Base-by-base conservation (phyloP, 2,888 invertebrate species). In the Eilema caniola region DNA sequence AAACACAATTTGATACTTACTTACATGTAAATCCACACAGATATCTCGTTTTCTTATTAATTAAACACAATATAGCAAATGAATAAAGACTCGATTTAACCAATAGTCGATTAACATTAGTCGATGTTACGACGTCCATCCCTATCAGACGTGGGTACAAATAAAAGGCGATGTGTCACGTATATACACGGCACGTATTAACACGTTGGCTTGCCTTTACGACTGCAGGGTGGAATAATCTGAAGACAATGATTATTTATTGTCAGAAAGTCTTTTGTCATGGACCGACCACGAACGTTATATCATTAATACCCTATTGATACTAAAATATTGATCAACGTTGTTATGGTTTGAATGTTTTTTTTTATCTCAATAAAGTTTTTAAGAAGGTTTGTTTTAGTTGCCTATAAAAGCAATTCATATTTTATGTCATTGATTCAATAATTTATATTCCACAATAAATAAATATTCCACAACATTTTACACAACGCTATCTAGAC, bases 161-260 rank as follows among this genome's bases (percentile, higher is more conserved):
- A 82, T 77, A 86, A 88, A 86, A 86, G 80, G 70, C 66, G 68
- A 73, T 78, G 80, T 89, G 88, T 90, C 84, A 84, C 74, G 72
- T 76, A 86, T 88, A 88, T 82, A 84, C 76, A 77, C 79, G 79
- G 76, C 79, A 82, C 79, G 85, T 92, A 91, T 92, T 92, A 92
- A 92, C 90, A 92, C 92, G 90, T 92, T 86, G 88, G 75, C 81
- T 75, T 84, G 87, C 88, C 87, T 91, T 90, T 91, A 92, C 86
- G 90, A 89, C 83, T 86, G 86, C 80, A 85, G 85, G 90, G 90
- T 87, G 88, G 89, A 90, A 91, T 91, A 90, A 89, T 88, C 80
- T 78, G 79, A 84, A 89, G 88, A 90, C 91, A 90, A 91, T 90
- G 88, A 92, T 92, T 88, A 89, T 92, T 92, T 91, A 92, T 90